Conservation (phyloP, 2,113 vertebrate species). For the Girardinichthys multiradiatus region DNA sequence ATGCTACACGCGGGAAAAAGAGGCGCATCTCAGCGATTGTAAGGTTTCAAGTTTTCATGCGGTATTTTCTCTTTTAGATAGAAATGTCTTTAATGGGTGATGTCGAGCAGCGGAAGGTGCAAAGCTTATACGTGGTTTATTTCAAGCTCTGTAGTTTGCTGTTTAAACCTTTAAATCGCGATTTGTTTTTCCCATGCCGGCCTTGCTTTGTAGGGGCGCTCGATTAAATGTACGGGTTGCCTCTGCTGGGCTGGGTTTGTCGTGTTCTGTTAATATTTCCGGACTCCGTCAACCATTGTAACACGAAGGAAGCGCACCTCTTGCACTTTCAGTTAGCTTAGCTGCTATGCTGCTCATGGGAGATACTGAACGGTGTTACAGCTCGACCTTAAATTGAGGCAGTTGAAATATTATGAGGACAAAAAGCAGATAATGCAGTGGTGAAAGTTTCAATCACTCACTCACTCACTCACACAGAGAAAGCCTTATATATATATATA, state of each 20-base stretch:
- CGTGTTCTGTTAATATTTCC: too few species aligned
- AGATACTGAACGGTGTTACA: neutral
- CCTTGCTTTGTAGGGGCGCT: conserved; percentile 40
- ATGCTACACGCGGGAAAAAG: conserved; percentile 84
- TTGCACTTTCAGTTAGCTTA: conserved; percentile 44
- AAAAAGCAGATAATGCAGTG: too few species aligned
- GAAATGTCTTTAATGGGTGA: accelerated
- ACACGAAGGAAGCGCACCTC: conserved; percentile 36
- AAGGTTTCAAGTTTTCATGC: conserved; percentile 44
- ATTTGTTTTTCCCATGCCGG: conserved; percentile 33
- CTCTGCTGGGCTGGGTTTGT: conserved; percentile 11
- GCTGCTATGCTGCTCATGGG: conserved; percentile 16
- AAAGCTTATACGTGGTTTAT: accelerated
- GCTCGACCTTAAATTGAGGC: too few species aligned
- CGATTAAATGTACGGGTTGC: neutral
- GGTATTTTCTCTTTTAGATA: neutral
- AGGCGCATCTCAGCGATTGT: conserved; percentile 57
- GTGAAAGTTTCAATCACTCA: too few species aligned
- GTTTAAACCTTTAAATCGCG: neutral
- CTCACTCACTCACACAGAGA: too few species aligned
- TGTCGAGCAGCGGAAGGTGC: accelerated
- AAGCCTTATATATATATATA: too few species aligned
- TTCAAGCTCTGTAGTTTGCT: neutral
- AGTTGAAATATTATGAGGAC: too few species aligned
- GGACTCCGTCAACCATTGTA: neutral